Conservation (phyloP, 2,888 invertebrate genomes). For the Leptinotarsa haldemani region DNA sequence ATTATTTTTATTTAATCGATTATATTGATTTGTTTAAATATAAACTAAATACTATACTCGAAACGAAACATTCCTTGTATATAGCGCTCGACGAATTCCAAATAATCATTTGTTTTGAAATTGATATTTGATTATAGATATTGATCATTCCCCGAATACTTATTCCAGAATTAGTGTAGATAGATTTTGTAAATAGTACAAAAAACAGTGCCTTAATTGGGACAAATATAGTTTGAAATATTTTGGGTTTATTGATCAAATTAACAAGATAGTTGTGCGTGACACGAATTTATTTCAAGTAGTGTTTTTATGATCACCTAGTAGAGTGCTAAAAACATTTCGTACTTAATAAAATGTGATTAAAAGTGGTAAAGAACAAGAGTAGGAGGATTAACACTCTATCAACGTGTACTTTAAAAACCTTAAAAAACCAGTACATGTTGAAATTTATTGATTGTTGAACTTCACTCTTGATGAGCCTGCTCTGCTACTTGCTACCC, state of each 20-base stretch:
- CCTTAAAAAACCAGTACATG: not conserved
- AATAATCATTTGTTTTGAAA: not conserved
- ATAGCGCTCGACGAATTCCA: not conserved
- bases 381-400: too few species aligned
- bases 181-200: slow-evolving; percentile 13
- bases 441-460: not conserved
- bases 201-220: slow-evolving; percentile 4
- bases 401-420: too few species aligned
- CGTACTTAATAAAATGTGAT: slow-evolving; percentile 9
- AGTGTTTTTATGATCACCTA: not conserved
- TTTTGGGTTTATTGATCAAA: not conserved
- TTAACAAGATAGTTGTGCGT: not conserved
- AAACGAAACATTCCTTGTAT: slow-evolving; percentile 22
- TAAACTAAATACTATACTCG: not conserved
- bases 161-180: not conserved
- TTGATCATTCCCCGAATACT: slow-evolving; percentile 3
- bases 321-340: not conserved
- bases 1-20: slow-evolving; percentile 22
- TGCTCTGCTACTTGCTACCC: too few species aligned
- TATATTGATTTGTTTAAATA: not conserved
- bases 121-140: not conserved
- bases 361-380: not conserved
- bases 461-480: too few species aligned
- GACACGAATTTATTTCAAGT: not conserved
- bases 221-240: not conserved